Percentiles rank a stretch among this genome's conserved stretches.
Conservation (phyloP, 2,113 vertebrate species). For the Pelusios castaneus region DNA sequence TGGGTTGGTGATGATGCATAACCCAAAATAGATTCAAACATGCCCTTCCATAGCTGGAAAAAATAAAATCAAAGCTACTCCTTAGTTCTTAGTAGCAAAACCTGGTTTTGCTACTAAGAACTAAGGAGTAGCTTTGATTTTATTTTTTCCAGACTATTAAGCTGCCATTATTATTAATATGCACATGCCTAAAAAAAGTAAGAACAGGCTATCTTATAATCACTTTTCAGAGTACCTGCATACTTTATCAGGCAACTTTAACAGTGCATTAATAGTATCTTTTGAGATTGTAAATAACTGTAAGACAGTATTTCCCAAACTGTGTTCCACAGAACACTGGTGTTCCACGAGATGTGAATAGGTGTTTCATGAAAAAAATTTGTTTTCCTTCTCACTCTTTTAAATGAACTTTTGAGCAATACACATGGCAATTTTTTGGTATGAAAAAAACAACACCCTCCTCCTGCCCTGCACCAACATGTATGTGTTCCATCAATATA, state of each 20-base stretch:
- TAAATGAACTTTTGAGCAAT: too few species aligned
- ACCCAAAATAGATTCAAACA: not conserved
- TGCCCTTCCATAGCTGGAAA: not conserved
- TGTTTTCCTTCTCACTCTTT: too few species aligned
- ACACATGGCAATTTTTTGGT: too few species aligned
- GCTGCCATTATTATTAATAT: not conserved
- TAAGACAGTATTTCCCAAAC: too few species aligned
- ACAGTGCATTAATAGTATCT: not conserved
- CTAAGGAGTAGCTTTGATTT: not conserved
- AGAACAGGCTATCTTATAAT: not conserved
- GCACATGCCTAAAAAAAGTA: not conserved
- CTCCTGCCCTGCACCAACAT: too few species aligned
- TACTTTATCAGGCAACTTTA: not conserved
- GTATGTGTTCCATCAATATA: too few species aligned
- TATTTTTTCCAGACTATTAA: not conserved
- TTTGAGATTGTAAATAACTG: not conserved
- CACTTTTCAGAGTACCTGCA: not conserved
- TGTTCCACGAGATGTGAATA: too few species aligned
- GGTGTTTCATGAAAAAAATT: too few species aligned
- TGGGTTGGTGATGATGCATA: not conserved
- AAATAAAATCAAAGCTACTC: too few species aligned
- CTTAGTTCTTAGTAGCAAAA: too few species aligned
- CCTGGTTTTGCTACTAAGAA: not conserved
- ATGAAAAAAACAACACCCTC: too few species aligned
- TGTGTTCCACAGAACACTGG: too few species aligned